Evolutionary conservation across 1,140 invertebrate species (phyloP), one percentile per base, ranked within the genome.

Genomic region (Scaptomyza hsui): DNA sequence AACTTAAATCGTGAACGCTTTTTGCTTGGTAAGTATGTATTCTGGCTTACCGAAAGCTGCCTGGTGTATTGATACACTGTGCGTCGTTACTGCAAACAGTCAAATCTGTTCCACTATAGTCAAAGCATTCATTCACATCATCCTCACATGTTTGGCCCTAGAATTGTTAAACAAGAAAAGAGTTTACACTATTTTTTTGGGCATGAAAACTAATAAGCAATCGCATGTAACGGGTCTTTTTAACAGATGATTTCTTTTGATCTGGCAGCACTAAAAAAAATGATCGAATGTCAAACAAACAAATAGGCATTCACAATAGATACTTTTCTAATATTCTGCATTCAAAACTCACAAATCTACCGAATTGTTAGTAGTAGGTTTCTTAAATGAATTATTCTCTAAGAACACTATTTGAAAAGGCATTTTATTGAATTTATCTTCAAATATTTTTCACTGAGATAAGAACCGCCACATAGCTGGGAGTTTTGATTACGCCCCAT

Each of bases 61-160:
- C 97, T 12, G 92, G 93, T 16, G 92, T 94, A 91, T 99, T 98
- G 9, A 94, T 92, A 89, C 97, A 99, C 1, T 94, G 96, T 0
- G 95, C 97, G 45, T 96, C 96, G 92, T 99, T 98, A 92, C 98
- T 97, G 91, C 98, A 99, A 1, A 97, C 97, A 2, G 47, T 60
- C 96, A 92, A 80, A 96, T 96, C 89, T 0, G 97, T 98, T 6
- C 96, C 96, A 1, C 92, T 91, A 82, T 95, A 96, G 63, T 92
- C 61, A 0, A 92, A 89, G 90, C 98, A 99, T 92, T 99, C 98
- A 86, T 99, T 96, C 0, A 98, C 93, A 91, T 99, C 98, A 1
- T 91, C 83, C 52, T 95, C 93, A 92, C 98, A 99, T 15, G 92
- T 92, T 9, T 89, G 47, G 0, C 96, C 96, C 95, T 96, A 45